phyloP scores from a whole-genome alignment of 2,888 invertebrate species.

The Schrankia costaestrigalis region DNA sequence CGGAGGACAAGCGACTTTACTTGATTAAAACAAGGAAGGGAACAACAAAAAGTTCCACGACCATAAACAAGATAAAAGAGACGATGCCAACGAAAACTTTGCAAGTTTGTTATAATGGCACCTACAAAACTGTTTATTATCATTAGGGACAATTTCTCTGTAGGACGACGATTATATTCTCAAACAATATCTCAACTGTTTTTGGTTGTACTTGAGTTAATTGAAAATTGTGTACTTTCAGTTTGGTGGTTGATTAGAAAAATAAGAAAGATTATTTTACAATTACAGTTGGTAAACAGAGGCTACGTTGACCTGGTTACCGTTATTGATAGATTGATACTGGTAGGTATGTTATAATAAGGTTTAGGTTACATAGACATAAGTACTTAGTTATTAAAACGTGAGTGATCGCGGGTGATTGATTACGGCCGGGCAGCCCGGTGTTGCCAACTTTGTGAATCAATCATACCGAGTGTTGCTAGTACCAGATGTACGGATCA shows the following conservation, averaged over 20 bases:
- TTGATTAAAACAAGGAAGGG: conserved; percentile 25
- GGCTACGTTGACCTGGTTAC: no score
- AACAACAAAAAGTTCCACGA: conserved; percentile 28
- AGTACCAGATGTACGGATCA: conserved; percentile 2
- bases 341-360: no score
- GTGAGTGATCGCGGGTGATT: conserved; percentile 25
- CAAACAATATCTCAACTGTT: neutral
- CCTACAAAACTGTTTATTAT: conserved; percentile 3
- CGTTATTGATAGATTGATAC: no score
- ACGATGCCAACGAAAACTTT: neutral
- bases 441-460: conserved; percentile 36
- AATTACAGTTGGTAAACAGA: no score
- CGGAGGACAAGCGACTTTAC: neutral
- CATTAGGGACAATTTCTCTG: conserved; percentile 1
- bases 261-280: no score
- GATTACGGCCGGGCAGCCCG: conserved; percentile 18
- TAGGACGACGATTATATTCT: neutral
- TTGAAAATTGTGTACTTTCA: no score
- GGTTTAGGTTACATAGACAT: no score
- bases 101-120: conserved; percentile 5
- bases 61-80: conserved; percentile 36
- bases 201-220: neutral
- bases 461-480: conserved; percentile 24
- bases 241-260: no score
- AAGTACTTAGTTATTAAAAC: conserved; percentile 17